Percentiles rank a stretch among this genome's conserved stretches.
Evolutionary conservation across 2,113 vertebrate genomes (phyloP).

Genomic region (Carassius carassius): DNA sequence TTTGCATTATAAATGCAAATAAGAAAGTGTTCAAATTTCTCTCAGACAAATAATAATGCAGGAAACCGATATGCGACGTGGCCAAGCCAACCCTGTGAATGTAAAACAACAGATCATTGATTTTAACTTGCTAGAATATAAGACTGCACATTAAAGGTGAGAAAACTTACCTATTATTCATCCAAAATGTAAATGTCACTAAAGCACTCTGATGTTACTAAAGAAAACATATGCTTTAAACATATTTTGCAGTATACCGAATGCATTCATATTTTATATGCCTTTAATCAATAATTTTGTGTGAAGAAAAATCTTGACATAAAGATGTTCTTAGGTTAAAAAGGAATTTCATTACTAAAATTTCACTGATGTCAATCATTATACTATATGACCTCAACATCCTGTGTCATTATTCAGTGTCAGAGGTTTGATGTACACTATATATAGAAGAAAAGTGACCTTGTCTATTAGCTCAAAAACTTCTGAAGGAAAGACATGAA

Average conservation of each 20-base stretch:
- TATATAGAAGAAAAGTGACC: neutral
- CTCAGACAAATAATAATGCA: conserved; percentile 31
- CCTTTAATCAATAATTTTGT: conserved; percentile 9
- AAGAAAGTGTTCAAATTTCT: conserved; percentile 30
- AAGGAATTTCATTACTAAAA: neutral
- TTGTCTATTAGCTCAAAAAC: neutral
- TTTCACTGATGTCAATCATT: conserved; percentile 12
- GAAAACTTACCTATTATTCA: neutral
- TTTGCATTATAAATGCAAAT: conserved; percentile 45
- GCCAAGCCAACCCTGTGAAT: neutral
- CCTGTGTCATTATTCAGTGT: conserved; percentile 26
- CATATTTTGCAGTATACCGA: neutral
- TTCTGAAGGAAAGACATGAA: neutral
- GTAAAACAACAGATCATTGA: conserved; percentile 18
- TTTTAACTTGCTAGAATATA: neutral
- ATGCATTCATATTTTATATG: conserved; percentile 11
- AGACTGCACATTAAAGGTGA: neutral
- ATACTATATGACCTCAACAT: neutral
- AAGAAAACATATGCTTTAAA: neutral
- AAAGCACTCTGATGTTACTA: neutral
- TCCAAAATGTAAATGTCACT: conserved; percentile 8
- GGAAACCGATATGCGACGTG: neutral
- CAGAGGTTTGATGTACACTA: conserved; percentile 18
- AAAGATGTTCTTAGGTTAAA: conserved; percentile 26
- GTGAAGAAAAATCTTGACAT: conserved; percentile 1